Evolutionary conservation across 2,888 invertebrate genomes (phyloP).

Genomic region (Heteromyza rotundicornis): DNA sequence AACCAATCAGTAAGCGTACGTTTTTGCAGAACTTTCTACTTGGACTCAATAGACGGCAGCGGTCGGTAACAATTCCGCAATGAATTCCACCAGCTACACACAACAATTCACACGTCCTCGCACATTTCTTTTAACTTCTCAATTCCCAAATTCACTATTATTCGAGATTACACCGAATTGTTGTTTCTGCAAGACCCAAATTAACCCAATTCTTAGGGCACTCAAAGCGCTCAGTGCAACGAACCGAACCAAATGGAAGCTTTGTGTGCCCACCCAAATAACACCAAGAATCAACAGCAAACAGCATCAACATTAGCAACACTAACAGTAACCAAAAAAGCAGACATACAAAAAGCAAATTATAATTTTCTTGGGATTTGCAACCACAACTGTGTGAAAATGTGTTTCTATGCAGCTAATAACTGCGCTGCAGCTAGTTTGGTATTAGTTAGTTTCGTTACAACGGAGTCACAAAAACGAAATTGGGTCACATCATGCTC

Average conservation of each 20-base stretch:
- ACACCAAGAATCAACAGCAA: too few species aligned
- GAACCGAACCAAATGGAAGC: background rate
- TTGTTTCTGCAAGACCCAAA: slow-evolving; percentile 10
- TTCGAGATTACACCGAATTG: background rate
- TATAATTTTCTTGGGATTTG: slow-evolving; percentile 21
- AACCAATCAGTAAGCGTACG: too few species aligned
- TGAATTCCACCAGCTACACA: too few species aligned
- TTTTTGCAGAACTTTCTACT: too few species aligned
- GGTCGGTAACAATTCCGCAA: too few species aligned
- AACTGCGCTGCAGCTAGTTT: background rate
- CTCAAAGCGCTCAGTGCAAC: slow-evolving; percentile 1
- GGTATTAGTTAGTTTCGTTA: slow-evolving; percentile 8
- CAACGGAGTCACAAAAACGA: too few species aligned
- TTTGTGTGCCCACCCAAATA: too few species aligned
- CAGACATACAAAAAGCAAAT: slow-evolving; percentile 1
- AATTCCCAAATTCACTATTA: slow-evolving; percentile 18
- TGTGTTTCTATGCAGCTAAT: slow-evolving; percentile 7
- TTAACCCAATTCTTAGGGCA: slow-evolving; percentile 19
- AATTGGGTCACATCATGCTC: too few species aligned
- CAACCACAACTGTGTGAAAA: background rate
- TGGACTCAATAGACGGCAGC: too few species aligned
- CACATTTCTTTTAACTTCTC: background rate
- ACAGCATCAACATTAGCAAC: too few species aligned
- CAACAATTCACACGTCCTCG: too few species aligned
- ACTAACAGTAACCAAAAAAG: too few species aligned